Evolutionary conservation across 1,140 invertebrate genomes (phyloP).

Genomic region (Drosophila athabasca): DNA sequence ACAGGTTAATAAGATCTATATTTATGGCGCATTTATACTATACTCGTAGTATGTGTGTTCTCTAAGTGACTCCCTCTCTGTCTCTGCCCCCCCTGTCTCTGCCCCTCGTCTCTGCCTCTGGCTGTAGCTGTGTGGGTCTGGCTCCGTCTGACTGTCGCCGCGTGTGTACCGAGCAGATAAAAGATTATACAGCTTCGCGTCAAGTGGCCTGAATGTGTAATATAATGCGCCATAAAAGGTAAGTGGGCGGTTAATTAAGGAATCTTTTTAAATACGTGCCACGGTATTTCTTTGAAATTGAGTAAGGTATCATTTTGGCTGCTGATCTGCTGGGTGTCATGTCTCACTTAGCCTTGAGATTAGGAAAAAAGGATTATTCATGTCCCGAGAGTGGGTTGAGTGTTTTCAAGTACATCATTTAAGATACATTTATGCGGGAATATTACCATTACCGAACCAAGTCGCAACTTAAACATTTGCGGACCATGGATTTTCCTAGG

Average conservation of each 20-base stretch:
- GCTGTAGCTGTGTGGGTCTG: no score
- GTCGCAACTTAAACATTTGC: no score
- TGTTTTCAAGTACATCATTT: constrained; percentile 2
- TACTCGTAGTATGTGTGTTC: constrained; percentile 3
- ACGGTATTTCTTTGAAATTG: constrained; percentile 37
- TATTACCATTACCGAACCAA: no score
- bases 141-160: neutral
- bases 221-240: constrained; percentile 36
- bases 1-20: constrained; percentile 66
- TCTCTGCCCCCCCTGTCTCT: neutral
- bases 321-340: no score
- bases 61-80: constrained; percentile 10
- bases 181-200: constrained; percentile 50
- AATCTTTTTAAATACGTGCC: constrained; percentile 49
- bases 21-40: constrained; percentile 59
- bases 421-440: no score
- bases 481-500: no score
- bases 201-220: constrained; percentile 36
- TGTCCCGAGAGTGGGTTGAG: neutral
- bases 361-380: no score
- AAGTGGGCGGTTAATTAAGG: constrained; percentile 49
- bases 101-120: neutral
- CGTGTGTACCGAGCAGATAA: constrained; percentile 50
- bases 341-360: no score
- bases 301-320: neutral